phyloP scores from a whole-genome alignment of 2,113 vertebrate species.

The Macquaria australasica region DNA sequence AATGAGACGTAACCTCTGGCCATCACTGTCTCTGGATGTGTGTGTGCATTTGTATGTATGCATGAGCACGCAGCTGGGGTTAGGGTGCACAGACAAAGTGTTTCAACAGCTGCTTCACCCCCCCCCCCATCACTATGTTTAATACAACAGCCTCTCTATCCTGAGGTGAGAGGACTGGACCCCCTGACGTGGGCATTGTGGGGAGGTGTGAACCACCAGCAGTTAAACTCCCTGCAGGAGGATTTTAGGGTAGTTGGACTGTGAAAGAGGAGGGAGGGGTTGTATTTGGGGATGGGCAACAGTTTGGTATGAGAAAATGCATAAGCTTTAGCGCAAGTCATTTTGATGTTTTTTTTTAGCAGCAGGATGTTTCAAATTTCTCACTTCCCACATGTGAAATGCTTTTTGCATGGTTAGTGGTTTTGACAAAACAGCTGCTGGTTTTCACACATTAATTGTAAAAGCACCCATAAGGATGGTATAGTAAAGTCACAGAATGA shows the following conservation, averaged over 20 bases:
- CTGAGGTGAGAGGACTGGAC: conserved; percentile 76
- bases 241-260: conserved; percentile 54
- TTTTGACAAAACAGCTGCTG: conserved; percentile 44
- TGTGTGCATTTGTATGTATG: conserved; percentile 37
- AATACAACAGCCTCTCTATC: conserved; percentile 73
- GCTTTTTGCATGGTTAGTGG: conserved; percentile 32
- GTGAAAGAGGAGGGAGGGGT: conserved; percentile 36
- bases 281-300: conserved; percentile 20
- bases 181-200: conserved; percentile 76
- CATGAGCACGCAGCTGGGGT: conserved; percentile 31
- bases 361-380: conserved; percentile 46
- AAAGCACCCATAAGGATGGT: not conserved
- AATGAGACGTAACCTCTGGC: conserved; percentile 32
- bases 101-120: conserved; percentile 73
- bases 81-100: conserved; percentile 62
- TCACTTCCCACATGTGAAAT: conserved; percentile 51
- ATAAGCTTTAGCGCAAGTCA: conserved; percentile 22
- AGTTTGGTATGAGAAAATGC: conserved; percentile 57
- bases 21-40: conserved; percentile 27
- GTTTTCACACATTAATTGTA: conserved; percentile 42
- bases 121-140: conserved; percentile 36
- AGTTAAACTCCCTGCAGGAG: conserved; percentile 69
- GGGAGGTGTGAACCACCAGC: conserved; percentile 78
- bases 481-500: not conserved
- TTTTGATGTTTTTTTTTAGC: conserved; percentile 39